Evolutionary conservation across 2,888 invertebrate species (phyloP), one percentile per base, ranked within the genome.

Genomic region (Mamestra brassicae): DNA sequence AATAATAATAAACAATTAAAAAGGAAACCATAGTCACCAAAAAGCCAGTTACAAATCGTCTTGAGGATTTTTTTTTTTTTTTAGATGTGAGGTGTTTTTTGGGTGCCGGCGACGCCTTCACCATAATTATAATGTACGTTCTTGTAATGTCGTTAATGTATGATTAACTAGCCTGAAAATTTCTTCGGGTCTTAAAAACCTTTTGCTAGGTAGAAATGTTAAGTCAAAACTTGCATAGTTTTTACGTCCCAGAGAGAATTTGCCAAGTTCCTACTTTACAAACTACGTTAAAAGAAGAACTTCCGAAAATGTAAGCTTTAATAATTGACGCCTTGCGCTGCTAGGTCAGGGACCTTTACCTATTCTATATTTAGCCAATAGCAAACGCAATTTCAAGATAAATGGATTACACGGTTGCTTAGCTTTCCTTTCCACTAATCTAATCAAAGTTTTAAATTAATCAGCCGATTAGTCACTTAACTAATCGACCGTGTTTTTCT

Each of bases 401-500:
- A 63, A 81, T 8, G 57, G 45, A 79, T 69, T 69, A 69, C 69
- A 69, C 52, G 60, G 55, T 52, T 61, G 26, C 68, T 76, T 57
- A 75, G 57, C 50, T 75, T 52, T 38, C 26, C 60, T 52, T 68
- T 72, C 50, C 67, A 78, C 68, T 75, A 81, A 78, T 76, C 81
- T 81, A 68, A 81, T 80, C 66, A 74, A 74, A 63, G 66, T 72
- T 80, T 78, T 61, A 45, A 80, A 83, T 78, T 82, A 78, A 72
- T 72, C 72, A 68, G 65, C 54, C 54, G 50, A 78, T 78, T 82
- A 83, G 62, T 57, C 57, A 55, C 61, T 63, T 50, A 55, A 36
- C 36, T 82, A 80, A 77, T 62, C 72, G 68, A 57, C 50, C 64
- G 57, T 66, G 62, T 60, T 70, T 67, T 77, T 74, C 70, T 74